Evolutionary conservation across 2,888 invertebrate species (phyloP).

Genomic region (Epirrhoe alternata): DNA sequence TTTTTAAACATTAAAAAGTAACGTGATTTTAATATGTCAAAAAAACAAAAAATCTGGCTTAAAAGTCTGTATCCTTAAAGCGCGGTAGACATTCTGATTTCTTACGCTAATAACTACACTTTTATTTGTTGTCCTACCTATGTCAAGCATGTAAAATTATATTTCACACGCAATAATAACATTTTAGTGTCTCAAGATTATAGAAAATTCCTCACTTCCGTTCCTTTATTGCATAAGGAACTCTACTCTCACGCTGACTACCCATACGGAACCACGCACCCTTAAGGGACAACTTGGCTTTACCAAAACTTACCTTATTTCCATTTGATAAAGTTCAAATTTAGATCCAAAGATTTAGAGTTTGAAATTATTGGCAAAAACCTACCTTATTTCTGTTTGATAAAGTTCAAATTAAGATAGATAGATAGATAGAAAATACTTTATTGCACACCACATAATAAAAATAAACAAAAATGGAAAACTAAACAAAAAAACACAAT

Average conservation of each 20-base stretch:
- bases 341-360: not conserved
- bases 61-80: too few species aligned
- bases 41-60: too few species aligned
- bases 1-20: too few species aligned
- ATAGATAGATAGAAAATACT: too few species aligned
- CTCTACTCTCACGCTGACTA: constrained; percentile 61
- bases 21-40: too few species aligned
- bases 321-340: not conserved
- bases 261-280: constrained; percentile 56
- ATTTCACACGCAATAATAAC: constrained; percentile 6
- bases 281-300: constrained; percentile 31
- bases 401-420: too few species aligned
- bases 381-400: too few species aligned
- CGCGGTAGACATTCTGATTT: not conserved
- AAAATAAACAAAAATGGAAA: too few species aligned
- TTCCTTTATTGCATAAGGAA: constrained; percentile 43
- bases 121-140: too few species aligned
- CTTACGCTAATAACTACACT: not conserved
- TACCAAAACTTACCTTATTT: not conserved
- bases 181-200: constrained; percentile 34
- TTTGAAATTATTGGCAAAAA: not conserved
- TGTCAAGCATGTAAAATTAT: constrained; percentile 2
- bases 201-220: constrained; percentile 55
- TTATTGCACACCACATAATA: too few species aligned
- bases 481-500: too few species aligned